Conservation (phyloP, 2,888 invertebrate genomes). For the Tineola bisselliella region DNA sequence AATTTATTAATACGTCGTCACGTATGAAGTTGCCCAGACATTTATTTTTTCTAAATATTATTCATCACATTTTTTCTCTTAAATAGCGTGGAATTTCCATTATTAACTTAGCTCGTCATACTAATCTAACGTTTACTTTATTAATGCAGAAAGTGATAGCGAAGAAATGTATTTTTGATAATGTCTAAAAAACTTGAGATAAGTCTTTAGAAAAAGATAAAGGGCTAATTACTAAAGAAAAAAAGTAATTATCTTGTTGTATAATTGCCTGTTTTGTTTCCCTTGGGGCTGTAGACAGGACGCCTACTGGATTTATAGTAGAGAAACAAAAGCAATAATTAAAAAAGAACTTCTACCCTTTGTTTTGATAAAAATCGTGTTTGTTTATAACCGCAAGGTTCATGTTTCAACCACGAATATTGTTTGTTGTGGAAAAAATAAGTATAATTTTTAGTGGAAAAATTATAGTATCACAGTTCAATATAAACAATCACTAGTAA, state of each 20-base stretch:
- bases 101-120: too few relatives aligned
- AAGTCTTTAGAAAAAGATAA: slow-evolving; percentile 17
- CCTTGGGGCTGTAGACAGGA: slow-evolving; percentile 14
- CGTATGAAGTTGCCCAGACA: too few relatives aligned
- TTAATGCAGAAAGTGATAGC: neutral
- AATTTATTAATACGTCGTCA: neutral
- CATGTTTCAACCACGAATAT: neutral
- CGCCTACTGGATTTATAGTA: slow-evolving; percentile 17
- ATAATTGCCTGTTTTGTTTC: slow-evolving; percentile 20
- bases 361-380: neutral
- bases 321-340: slow-evolving; percentile 15
- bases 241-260: slow-evolving; percentile 18
- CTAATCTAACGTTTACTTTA: neutral
- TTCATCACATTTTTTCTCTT: too few relatives aligned
- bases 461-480: too few relatives aligned
- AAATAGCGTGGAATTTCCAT: too few relatives aligned
- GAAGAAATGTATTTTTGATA: neutral
- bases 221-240: slow-evolving; percentile 19
- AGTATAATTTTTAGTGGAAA: too few relatives aligned
- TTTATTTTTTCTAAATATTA: too few relatives aligned
- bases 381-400: neutral
- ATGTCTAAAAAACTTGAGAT: slow-evolving; percentile 11
- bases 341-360: slow-evolving; percentile 1
- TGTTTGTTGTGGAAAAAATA: neutral
- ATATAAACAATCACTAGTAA: too few relatives aligned